Base-by-base conservation (phyloP, 30 jellyfish, hydroid and myxozoan species). In the Hydractinia echinata region DNA sequence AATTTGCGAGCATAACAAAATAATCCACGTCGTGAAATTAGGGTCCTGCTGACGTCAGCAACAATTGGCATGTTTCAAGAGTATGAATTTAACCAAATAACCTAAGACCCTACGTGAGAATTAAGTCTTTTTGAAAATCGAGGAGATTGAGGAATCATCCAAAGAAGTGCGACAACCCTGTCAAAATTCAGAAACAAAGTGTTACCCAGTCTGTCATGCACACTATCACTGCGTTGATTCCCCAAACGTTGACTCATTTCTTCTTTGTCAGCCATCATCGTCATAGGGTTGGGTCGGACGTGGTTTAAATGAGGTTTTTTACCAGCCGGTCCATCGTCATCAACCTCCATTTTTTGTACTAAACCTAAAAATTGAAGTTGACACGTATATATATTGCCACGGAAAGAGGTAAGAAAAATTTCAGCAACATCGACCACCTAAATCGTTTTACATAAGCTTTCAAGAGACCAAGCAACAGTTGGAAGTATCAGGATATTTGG, bases 191-290 rank as follows among this genome's bases (percentile, higher is more conserved):
- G 44, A 30, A 30, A 30, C 44, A 30, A 30, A 30, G 44, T 30
- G 2, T 30, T 30, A 64, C 74, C 74, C 19, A 64, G 74, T 64
- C 74, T 7, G 7, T 64, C 74, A 51, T 64, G 74, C 19, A 64
- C 74, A 64, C 51, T 64, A 4, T 64, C 39, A 64, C 7, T 44
- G 7, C 74, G 51, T 13, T 64, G 62, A 74, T 58, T 15, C 15
- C 77, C 85, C 39, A 53, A 51, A 11, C 79, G 54, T 11, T 54
- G 52, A 18, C 76, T 79, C 0, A 54, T 8, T 4, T 77, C 85
- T 21, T 53, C 85, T 55, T 21, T 5, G 77, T 77, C 85, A n/a
- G 85, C 85, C 5, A 77, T 66, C 85, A 77, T 77, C 0, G 85
- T 54, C 79, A 18, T 11, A 4, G 53, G 18, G 58, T 53, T 58